A percentile compares a stretch with the other conserved stretches of the same genome.
Evolutionary conservation across 2,797 vertebrate genomes (phyloP).

Genomic region (Microchirus variegatus): DNA sequence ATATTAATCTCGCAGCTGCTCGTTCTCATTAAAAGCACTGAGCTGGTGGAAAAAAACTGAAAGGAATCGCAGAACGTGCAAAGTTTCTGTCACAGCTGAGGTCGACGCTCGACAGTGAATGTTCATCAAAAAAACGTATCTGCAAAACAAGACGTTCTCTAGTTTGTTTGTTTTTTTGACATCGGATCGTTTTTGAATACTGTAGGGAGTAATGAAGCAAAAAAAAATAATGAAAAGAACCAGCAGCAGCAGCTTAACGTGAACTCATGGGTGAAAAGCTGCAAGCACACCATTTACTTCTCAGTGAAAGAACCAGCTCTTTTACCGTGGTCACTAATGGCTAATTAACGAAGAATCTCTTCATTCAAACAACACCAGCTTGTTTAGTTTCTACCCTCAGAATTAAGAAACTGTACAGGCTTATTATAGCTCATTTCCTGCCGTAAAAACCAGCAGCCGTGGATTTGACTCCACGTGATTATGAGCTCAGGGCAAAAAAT

Average conservation of each 20-base stretch:
- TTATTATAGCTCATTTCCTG: too few species aligned
- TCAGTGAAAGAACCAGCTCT: neutral
- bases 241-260: neutral
- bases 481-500: neutral
- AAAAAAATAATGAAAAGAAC: neutral
- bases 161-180: neutral
- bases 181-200: conserved; percentile 1
- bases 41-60: neutral
- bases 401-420: neutral
- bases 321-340: neutral
- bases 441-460: neutral
- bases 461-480: neutral
- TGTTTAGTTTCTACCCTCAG: neutral
- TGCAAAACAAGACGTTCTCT: conserved; percentile 2
- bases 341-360: neutral
- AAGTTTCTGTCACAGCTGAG: neutral
- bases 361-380: neutral
- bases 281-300: neutral
- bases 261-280: conserved; percentile 7
- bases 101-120: neutral
- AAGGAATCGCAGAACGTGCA: neutral
- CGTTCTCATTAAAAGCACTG: neutral
- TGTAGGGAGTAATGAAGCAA: neutral
- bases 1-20: neutral
- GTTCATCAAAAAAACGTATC: conserved; percentile 5